phyloP scores from a whole-genome alignment of 2,888 invertebrate genomes.

The Limulus polyphemus region DNA sequence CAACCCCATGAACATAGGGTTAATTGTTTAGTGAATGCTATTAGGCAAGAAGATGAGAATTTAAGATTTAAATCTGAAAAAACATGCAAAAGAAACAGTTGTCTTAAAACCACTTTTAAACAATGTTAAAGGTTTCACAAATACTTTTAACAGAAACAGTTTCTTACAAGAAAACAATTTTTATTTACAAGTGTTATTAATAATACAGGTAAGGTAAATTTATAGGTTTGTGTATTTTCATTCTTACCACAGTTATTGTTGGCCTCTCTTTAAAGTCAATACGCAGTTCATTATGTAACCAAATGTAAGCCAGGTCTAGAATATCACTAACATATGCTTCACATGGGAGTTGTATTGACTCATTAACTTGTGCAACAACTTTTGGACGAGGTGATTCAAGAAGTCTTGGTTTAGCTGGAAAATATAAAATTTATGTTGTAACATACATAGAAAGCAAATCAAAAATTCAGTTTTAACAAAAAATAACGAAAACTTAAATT shows the following conservation, averaged over 20 bases:
- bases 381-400: constrained; percentile 52
- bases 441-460: not conserved
- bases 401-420: constrained; percentile 21
- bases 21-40: too few relatives aligned
- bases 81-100: too few relatives aligned
- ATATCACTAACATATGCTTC: constrained; percentile 70
- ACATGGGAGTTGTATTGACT: constrained; percentile 51
- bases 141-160: too few relatives aligned
- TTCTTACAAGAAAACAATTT: too few relatives aligned
- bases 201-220: too few relatives aligned
- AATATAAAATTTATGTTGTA: not conserved
- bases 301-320: constrained; percentile 79
- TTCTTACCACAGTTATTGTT: constrained; percentile 22
- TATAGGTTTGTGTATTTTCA: not conserved
- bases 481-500: too few relatives aligned
- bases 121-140: too few relatives aligned
- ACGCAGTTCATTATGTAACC: constrained; percentile 74
- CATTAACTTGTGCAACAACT: constrained; percentile 35
- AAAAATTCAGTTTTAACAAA: not conserved
- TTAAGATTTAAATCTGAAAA: too few relatives aligned
- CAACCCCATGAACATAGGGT: too few relatives aligned
- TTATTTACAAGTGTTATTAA: too few relatives aligned
- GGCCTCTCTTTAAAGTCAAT: constrained; percentile 43
- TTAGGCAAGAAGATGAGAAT: too few relatives aligned
- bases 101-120: too few relatives aligned